Base-by-base conservation (phyloP, 2,888 invertebrate genomes). In the Saturnia pavonia region DNA sequence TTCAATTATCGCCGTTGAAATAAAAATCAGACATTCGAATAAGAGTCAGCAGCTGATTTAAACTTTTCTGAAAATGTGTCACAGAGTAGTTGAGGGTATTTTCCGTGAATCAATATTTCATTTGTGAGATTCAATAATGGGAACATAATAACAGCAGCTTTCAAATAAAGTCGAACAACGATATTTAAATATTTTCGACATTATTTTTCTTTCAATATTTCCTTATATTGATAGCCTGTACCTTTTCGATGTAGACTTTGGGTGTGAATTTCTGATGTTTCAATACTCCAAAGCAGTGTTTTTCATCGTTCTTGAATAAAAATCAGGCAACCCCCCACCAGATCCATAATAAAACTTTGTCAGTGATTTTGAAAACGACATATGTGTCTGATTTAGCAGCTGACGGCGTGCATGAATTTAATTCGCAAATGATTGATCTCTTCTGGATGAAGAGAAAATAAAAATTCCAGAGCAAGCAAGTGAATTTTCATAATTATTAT, bases 1-100 rank as follows among this genome's bases (percentile, higher is more conserved):
- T 72, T 73, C 71, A 74, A 78, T 78, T 69, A 72, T 71, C 67
- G 40, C 48, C 69, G 63, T 69, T 70, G 42, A 70, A 74, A 73
- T 73, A 60, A 73, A 27, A 76, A 76, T 76, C 70, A 74, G 68
- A 63, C 27, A 43, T 66, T 63, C 60, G 25, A 69, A 68, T 70
- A 57, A 22, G 43, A 67, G 72, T 72, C 72, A 70, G 72, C 54
- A 71, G 65, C 67, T 75, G 69, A 51, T 54, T 68, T 69, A 51
- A 72, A 72, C 71, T 72, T 72, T 72, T 72, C 54, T 67, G n/a
- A 71, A 69, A 72, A 72, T 63, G 25, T 60, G 34, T 19, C 40
- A 22, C 67, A 69, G 65, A 68, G 57, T 40, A 66, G 19, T n/a
- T 48, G 71, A 68, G 57, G 69, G 70, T 67, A 25, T 65, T 45